Evolutionary conservation across 2,113 vertebrate species (phyloP), one percentile per base, ranked within the genome.

Genomic region (Brachypodius melanocephalos): DNA sequence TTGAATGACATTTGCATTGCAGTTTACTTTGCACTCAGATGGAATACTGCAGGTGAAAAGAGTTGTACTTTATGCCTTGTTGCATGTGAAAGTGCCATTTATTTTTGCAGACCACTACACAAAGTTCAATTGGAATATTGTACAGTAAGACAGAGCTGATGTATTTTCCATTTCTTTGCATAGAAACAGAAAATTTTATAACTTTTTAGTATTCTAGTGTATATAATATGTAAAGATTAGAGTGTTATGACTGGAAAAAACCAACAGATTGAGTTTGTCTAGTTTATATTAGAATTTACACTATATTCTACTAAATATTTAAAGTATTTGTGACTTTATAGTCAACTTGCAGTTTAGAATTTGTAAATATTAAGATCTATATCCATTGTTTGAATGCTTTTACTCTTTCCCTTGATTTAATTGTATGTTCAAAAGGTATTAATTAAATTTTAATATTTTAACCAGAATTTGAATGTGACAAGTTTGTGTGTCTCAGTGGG

Each of bases 361-460:
- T 90, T 97, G 88, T 95, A 92, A 96, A 96, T 92, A 92, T 78
- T 92, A 95, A 92, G 38, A 82, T 77, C 46, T 91, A 36, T 88
- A 89, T 95, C 76, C 79, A 69, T 90, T 92, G 91, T 94, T 96
- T 92, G 90, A 90, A 95, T 96, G 91, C 54, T 72, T 97, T 97
- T 97, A 82, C n/a, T 92, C 82, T 95, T 96, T 91, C 78, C 78
- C 69, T 96, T 96, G 65, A 85, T 66, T 96, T 97, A 95, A 91
- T 67, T 96, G 59, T 94, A 90, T 97, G 63, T 96, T 93, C 72
- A 68, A 89, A 96, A 97, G 38, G 25, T 97, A 93, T 96, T 95
- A 97, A 97, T 97, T 97, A 97, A 98, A 97, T 93, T 96, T 79
- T 85, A 93, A 72, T 97, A 96, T 96, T 98, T 97, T 98, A 98